These are phyloP conservation scores for Celastrina argiolus DNA, from an alignment of 2,888 invertebrate species.

Conservation along the genomic window DNA sequence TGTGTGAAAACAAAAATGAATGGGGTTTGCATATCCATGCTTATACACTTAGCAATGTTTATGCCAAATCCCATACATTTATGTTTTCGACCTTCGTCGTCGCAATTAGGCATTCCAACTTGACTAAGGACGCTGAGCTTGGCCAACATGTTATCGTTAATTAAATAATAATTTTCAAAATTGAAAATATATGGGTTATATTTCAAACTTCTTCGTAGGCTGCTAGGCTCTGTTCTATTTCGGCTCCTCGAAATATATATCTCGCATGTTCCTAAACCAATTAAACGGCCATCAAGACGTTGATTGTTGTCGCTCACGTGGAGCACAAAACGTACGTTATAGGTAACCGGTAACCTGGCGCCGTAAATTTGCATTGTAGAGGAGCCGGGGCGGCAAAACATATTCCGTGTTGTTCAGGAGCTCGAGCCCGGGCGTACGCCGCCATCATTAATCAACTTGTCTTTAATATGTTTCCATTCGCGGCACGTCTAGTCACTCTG, in stretches of 20 bases:
- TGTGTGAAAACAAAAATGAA: too few relatives aligned
- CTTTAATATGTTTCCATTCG: conserved; percentile 73
- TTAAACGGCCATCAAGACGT: conserved; percentile 9
- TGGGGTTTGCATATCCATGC: too few relatives aligned
- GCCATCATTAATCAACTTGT: conserved; percentile 71
- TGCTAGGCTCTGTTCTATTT: neutral
- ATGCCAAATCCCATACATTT: too few relatives aligned
- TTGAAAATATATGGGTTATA: too few relatives aligned
- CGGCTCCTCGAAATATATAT: neutral
- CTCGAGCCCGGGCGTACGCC: conserved; percentile 48
- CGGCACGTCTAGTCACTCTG: conserved; percentile 58
- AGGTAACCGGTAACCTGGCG: conserved; percentile 56
- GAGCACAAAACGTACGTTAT: conserved; percentile 40
- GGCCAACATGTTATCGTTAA: too few relatives aligned
- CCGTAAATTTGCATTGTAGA: conserved; percentile 66
- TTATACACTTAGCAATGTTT: too few relatives aligned
- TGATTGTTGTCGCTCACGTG: conserved; percentile 23
- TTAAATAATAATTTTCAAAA: too few relatives aligned
- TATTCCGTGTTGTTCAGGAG: conserved; percentile 33
- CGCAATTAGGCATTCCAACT: too few relatives aligned
- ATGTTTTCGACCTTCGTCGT: too few relatives aligned
- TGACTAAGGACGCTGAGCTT: too few relatives aligned
- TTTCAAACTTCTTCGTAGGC: neutral
- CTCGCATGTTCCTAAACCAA: neutral
- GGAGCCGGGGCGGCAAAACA: conserved; percentile 43